Evolutionary conservation across 1,140 invertebrate genomes (phyloP).

Genomic region (Apis florea): DNA sequence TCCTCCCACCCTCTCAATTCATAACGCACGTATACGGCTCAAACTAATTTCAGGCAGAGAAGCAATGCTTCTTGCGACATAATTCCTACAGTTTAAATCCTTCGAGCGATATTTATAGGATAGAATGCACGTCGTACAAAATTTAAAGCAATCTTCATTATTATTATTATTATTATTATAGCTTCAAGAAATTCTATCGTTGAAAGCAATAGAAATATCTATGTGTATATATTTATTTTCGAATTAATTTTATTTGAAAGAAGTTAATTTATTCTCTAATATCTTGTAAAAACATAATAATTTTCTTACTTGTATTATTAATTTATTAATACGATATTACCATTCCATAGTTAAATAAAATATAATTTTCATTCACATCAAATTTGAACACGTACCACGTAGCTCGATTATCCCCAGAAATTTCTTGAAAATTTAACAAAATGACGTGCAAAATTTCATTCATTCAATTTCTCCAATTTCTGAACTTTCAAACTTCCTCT

Average conservation of each 20-base stretch:
- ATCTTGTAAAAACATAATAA: not conserved
- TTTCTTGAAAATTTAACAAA: too few relatives aligned
- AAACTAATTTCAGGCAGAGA: slow-evolving; percentile 31
- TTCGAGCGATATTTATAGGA: slow-evolving; percentile 17
- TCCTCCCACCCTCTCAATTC: not conserved
- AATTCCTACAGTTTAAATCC: slow-evolving; percentile 25
- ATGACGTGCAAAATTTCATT: too few relatives aligned
- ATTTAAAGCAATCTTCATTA: slow-evolving; percentile 23
- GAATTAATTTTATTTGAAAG: not conserved
- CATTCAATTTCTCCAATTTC: too few relatives aligned
- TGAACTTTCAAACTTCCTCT: too few relatives aligned
- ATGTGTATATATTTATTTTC: too few relatives aligned
- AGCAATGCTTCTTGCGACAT: slow-evolving; percentile 8
- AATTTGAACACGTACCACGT: not conserved
- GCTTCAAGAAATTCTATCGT: not conserved
- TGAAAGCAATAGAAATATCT: not conserved
- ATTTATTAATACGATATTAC: too few relatives aligned
- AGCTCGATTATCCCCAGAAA: not conserved
- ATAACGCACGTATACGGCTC: not conserved
- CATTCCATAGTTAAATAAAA: too few relatives aligned
- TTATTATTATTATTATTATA: slow-evolving; percentile 13
- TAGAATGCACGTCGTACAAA: not conserved
- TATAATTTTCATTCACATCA: too few relatives aligned
- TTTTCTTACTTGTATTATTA: too few relatives aligned
- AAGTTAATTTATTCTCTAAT: not conserved